A percentile compares a stretch with the other conserved stretches of the same genome.
These are phyloP conservation scores for Enteromius radiatus DNA, from an alignment of 2,797 vertebrate species.

Conservation along the genomic window DNA sequence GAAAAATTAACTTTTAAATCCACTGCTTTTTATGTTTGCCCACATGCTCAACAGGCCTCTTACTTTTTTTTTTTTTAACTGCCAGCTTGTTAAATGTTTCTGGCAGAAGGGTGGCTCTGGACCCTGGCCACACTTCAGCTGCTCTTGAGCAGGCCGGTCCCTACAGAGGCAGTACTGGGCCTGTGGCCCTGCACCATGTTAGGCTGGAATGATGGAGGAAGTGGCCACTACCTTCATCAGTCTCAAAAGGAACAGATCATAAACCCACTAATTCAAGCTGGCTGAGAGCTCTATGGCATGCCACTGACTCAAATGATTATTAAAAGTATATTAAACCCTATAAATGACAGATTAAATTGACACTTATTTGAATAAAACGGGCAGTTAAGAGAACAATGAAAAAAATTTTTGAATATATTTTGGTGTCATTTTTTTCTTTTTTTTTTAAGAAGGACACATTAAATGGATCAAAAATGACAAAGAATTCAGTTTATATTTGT, in stretches of 20 bases:
- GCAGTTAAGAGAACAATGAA: neutral
- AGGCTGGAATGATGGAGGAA: constrained; percentile 23
- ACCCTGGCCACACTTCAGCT: constrained; percentile 71
- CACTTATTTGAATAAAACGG: constrained; percentile 7
- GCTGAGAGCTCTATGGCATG: neutral
- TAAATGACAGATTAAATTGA: constrained; percentile 20
- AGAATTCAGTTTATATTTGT: neutral
- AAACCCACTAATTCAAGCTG: constrained; percentile 27
- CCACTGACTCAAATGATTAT: constrained; percentile 13
- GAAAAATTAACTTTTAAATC: constrained; percentile 83
- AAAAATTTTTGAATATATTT: neutral
- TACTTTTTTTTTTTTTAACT: constrained; percentile 80
- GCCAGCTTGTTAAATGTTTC: constrained; percentile 85
- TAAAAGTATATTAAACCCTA: constrained; percentile 27
- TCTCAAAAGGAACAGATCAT: constrained; percentile 36
- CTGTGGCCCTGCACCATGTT: constrained; percentile 39
- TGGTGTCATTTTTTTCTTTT: neutral
- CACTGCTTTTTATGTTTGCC: constrained; percentile 82
- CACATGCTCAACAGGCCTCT: constrained; percentile 84
- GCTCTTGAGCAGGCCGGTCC: constrained; percentile 55
- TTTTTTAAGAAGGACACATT: neutral
- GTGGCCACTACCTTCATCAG: constrained; percentile 45
- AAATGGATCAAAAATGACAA: neutral
- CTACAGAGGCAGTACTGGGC: constrained; percentile 48
- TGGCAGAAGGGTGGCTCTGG: constrained; percentile 77